phyloP scores from a whole-genome alignment of 1,140 invertebrate genomes.

The Capitella teleta region DNA sequence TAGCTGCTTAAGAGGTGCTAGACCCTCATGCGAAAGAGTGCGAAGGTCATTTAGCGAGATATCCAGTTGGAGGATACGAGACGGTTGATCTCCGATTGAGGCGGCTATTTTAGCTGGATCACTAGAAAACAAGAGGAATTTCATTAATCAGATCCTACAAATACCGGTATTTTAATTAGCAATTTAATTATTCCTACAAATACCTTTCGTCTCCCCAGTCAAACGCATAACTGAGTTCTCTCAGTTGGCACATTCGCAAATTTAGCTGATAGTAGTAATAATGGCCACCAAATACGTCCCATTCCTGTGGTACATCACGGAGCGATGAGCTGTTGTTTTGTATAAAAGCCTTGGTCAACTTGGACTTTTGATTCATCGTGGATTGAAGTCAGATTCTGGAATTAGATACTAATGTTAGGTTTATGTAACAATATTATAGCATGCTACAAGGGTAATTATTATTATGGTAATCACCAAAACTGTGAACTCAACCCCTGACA shows the following conservation, averaged over 20 bases:
- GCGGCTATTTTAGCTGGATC: conserved; percentile 8
- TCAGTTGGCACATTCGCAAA: conserved; percentile 34
- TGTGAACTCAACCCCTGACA: background rate
- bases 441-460: background rate
- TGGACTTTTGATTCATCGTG: background rate
- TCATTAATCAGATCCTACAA: background rate
- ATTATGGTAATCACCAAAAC: background rate
- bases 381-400: background rate
- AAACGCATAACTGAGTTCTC: conserved; percentile 22
- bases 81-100: conserved; percentile 23
- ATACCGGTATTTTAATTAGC: background rate
- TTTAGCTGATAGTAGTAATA: conserved; percentile 27
- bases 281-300: conserved; percentile 18
- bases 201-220: conserved; percentile 24
- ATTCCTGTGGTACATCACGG: conserved; percentile 16
- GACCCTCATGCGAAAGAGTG: conserved; percentile 20
- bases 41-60: conserved; percentile 33
- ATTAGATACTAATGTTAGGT: background rate
- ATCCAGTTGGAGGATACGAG: conserved; percentile 25
- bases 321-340: conserved; percentile 1
- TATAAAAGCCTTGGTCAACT: conserved; percentile 2
- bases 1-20: conserved; percentile 24
- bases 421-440: background rate
- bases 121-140: background rate
- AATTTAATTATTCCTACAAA: background rate